Evolutionary conservation across 2,113 vertebrate species (phyloP), one percentile per base, ranked within the genome.

Genomic region (Pelecanoides urinatrix): DNA sequence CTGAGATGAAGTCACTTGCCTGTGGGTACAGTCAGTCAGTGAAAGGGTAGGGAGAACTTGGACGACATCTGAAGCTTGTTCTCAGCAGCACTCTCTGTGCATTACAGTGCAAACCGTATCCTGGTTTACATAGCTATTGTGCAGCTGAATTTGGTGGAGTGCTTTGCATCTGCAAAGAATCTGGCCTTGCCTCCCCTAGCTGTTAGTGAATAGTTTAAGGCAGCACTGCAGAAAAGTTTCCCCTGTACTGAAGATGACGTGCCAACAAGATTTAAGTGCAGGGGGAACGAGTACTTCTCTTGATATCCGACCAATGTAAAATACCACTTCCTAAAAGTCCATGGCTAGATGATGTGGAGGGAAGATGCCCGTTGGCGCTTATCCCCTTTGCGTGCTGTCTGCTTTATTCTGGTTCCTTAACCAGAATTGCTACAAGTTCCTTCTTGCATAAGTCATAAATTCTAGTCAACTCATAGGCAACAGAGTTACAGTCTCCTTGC

Each of bases 281-380:
- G 67, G 58, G 61, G 90, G 79, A 95, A 68, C 2, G 8, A 84
- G 67, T 38, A 55, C 83, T 94, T 89, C 94, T 87, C 82, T 47
- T 47, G 29, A 13, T 56, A 68, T 36, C 83, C 92, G 85, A 40
- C 67, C 67, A 36, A 0, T 0, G 6, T 70, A 27, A 88, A 93
- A 59, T 50, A 30, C 75, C 68, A 78, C 88, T 93, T 96, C 91
- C 93, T 75, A 17, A 92, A 94, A 95, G 71, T 7, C 49, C 25
- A 0, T 2, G 23, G 44, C 16, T 53, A 8, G 29, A 16, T 80
- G 62, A 13, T 56, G 25, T 18, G 77, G 71, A 52, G 40, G 61
- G 88, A 74, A 61, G 73, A 32, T 81, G 45, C 52, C 74, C 2
- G 1, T 13, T 82, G 40, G 38, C 6, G 11, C 34, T 94, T 29